These are phyloP conservation scores for Apoda limacodes DNA, from an alignment of 2,888 invertebrate species.

Conservation along the genomic window DNA sequence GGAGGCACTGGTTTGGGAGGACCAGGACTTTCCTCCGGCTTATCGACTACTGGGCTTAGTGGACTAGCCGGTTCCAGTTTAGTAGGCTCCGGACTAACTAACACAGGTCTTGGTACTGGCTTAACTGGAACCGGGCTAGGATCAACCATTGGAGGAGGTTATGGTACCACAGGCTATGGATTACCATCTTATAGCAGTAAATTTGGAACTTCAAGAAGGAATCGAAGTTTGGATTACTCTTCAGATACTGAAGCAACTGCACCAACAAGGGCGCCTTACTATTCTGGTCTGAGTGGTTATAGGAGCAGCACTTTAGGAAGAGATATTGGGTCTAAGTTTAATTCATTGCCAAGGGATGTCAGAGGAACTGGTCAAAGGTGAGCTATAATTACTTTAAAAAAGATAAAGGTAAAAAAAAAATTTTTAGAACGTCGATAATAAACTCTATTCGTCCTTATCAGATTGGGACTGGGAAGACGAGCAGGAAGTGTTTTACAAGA, in stretches of 20 bases:
- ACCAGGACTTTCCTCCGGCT: conserved; percentile 47
- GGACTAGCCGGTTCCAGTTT: conserved; percentile 56
- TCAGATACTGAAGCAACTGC: conserved; percentile 96
- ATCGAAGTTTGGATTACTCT: conserved; percentile 89
- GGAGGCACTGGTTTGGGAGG: conserved; percentile 36
- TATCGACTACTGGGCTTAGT: conserved; percentile 58
- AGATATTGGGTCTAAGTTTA: conserved; percentile 76
- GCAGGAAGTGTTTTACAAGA: conserved; percentile 60
- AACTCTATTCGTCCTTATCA: too few relatives aligned
- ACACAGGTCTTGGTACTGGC: conserved; percentile 48
- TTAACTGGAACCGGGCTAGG: conserved; percentile 47
- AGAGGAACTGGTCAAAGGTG: conserved; percentile 72
- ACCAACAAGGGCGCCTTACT: conserved; percentile 80
- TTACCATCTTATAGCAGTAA: conserved; percentile 55
- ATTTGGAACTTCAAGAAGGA: conserved; percentile 77
- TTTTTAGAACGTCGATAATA: conserved; percentile 7
- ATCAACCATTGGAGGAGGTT: conserved; percentile 46
- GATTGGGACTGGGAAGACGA: conserved; percentile 52
- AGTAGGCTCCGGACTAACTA: conserved; percentile 47
- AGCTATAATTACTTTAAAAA: conserved; percentile 16
- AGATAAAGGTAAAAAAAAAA: conserved; percentile 2
- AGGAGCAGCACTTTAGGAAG: conserved; percentile 64
- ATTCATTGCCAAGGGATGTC: conserved; percentile 78
- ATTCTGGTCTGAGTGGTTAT: conserved; percentile 71
- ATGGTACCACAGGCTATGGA: conserved; percentile 54